Evolutionary conservation across 2,888 invertebrate species (phyloP), one percentile per base, ranked within the genome.

Genomic region (Eumerus sabulonum): DNA sequence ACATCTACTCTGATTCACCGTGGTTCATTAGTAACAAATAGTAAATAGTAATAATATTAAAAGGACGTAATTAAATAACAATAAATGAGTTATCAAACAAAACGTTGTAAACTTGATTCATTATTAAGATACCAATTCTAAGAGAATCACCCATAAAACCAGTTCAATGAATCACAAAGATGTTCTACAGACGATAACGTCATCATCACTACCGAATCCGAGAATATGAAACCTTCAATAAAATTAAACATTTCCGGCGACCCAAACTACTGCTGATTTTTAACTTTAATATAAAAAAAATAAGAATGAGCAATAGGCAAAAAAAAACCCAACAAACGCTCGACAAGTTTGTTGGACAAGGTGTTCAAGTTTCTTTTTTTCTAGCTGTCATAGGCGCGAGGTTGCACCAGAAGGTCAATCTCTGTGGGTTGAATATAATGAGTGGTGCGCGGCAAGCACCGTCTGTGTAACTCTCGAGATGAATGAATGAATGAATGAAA

Each of bases 371-470:
- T 57, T 50, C 19, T 40, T 36, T 9, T 36, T 5, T 36, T 36
- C 36, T 9, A 36, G 36, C 56, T 57, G 50, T 56, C 60, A 56
- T 18, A 62, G 48, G 50, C 66, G 56, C 51, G 50, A 71, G 44
- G 66, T 67, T 48, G 50, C 27, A 57, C 56, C 50, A 71, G 71
- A 76, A 76, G 76, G 76, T 76, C 71, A 76, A 44, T 11, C 27
- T 50, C 64, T 54, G 76, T 76, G 76, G 71, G 76, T 53, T 53
- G 76, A 44, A 16, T 44, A 54, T 71, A 71, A 76, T 60, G 60
- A 66, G 54, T 66, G 60, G 50, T 71, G 76, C 60, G 71, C 59
- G 64, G 71, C 64, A 48, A 62, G 60, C 50, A 62, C 51, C 19
- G 44, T 62, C 38, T 42, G 13, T 50, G 36, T 17, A 53, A 45